Conservation (phyloP, 92 coral and sea anemone genomes). For the Heliopora coerulea region DNA sequence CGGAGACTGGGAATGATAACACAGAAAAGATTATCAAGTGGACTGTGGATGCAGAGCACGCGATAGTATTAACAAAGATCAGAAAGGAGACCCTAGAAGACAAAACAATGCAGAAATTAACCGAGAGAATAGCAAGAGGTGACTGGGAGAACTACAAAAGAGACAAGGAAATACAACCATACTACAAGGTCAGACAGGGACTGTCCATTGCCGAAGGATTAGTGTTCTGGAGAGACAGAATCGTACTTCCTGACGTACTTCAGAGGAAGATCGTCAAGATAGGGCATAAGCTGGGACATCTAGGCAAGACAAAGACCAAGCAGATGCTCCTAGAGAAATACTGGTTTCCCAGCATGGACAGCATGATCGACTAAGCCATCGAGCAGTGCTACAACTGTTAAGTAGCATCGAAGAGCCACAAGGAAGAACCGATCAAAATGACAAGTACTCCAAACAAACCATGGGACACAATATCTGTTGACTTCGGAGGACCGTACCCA, state of each 20-base stretch:
- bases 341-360: too few relatives aligned
- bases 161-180: slow-evolving; percentile 38
- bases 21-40: slow-evolving; percentile 9
- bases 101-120: slow-evolving; percentile 30
- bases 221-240: not conserved
- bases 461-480: slow-evolving; percentile 1
- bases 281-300: slow-evolving; percentile 48
- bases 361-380: slow-evolving; percentile 54
- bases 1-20: slow-evolving; percentile 8
- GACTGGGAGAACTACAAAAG: slow-evolving; percentile 54
- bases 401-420: slow-evolving; percentile 25
- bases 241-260: not conserved
- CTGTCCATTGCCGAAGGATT: not conserved
- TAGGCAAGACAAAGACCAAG: slow-evolving; percentile 51
- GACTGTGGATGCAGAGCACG: slow-evolving; percentile 39
- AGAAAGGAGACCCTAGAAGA: slow-evolving; percentile 45
- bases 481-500: slow-evolving; percentile 53
- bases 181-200: not conserved
- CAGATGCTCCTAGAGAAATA: slow-evolving; percentile 50
- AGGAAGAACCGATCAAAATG: too few relatives aligned
- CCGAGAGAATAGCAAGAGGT: slow-evolving; percentile 41
- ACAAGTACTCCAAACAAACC: not conserved
- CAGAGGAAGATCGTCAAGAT: slow-evolving; percentile 49
- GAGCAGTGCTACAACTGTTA: slow-evolving; percentile 51
- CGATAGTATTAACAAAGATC: slow-evolving; percentile 20